phyloP scores from a whole-genome alignment of 1,140 invertebrate species.

The Drosophila mauritiana region DNA sequence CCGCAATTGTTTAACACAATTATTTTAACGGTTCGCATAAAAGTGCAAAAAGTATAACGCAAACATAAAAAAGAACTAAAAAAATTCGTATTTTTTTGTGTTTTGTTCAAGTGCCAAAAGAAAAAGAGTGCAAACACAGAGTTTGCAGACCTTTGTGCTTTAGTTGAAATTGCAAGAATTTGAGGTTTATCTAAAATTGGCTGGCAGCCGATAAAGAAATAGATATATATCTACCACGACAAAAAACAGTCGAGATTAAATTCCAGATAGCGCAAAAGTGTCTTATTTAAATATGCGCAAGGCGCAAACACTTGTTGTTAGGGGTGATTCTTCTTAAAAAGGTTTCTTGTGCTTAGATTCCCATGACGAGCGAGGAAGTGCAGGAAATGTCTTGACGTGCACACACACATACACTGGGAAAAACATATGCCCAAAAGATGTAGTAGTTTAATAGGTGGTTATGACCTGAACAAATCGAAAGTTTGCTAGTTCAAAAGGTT shows the following conservation, averaged over 20 bases:
- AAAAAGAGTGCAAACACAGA: slow-evolving; percentile 17
- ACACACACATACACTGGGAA: slow-evolving; percentile 30
- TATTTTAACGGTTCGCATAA: slow-evolving; percentile 26
- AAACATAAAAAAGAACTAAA: neutral
- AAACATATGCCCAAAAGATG: neutral
- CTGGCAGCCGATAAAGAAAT: slow-evolving; percentile 10
- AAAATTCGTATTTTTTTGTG: slow-evolving; percentile 27
- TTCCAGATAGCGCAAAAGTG: slow-evolving; percentile 51
- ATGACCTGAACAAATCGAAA: too few relatives aligned
- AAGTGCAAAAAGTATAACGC: neutral
- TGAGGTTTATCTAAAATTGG: slow-evolving; percentile 25
- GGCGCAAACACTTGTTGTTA: slow-evolving; percentile 34
- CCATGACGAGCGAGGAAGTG: slow-evolving; percentile 64
- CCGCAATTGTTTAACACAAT: slow-evolving; percentile 17
- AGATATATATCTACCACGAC: slow-evolving; percentile 12
- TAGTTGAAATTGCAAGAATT: slow-evolving; percentile 15
- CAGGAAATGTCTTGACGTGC: slow-evolving; percentile 60
- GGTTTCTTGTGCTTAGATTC: slow-evolving; percentile 61
- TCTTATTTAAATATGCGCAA: slow-evolving; percentile 43
- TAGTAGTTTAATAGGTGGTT: neutral
- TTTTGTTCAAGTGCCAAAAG: slow-evolving; percentile 31
- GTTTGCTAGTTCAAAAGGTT: neutral
- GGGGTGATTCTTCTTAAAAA: slow-evolving; percentile 32
- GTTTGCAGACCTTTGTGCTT: slow-evolving; percentile 16
- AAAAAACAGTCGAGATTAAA: slow-evolving; percentile 28